These are phyloP conservation scores for Mus caroli DNA, from an alignment of 2,797 vertebrate species.

Conservation along the genomic window DNA sequence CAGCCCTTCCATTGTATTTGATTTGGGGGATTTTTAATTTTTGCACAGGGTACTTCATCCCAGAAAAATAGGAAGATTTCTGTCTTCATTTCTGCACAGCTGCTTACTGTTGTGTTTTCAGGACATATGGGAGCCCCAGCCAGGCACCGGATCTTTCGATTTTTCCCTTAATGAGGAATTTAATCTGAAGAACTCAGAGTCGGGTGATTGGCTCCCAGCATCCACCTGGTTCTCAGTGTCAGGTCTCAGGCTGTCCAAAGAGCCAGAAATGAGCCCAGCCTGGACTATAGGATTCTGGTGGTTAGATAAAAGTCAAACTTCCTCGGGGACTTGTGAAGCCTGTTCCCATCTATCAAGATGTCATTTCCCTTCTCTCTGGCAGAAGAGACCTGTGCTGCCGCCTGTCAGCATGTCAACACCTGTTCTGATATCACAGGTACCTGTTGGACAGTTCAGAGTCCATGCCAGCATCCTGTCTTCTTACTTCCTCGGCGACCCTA, in stretches of 20 bases:
- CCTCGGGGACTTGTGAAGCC: background rate
- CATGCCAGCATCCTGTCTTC: background rate
- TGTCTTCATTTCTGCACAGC: background rate
- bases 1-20: no score
- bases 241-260: background rate
- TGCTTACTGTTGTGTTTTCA: background rate
- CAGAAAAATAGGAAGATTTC: background rate
- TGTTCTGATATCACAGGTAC: background rate
- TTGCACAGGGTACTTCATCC: background rate
- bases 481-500: background rate
- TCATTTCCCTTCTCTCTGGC: background rate
- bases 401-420: background rate
- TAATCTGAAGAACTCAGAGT: background rate
- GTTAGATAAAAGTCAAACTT: background rate
- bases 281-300: background rate
- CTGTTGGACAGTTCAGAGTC: background rate
- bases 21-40: background rate
- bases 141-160: background rate
- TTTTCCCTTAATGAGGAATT: background rate
- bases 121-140: fast-evolving
- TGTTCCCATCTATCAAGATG: no score
- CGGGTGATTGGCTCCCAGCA: background rate
- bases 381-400: background rate
- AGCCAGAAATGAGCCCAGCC: background rate
- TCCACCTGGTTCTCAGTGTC: background rate